Conservation (phyloP, 1,140 invertebrate species). For the Saxidomus purpurata region DNA sequence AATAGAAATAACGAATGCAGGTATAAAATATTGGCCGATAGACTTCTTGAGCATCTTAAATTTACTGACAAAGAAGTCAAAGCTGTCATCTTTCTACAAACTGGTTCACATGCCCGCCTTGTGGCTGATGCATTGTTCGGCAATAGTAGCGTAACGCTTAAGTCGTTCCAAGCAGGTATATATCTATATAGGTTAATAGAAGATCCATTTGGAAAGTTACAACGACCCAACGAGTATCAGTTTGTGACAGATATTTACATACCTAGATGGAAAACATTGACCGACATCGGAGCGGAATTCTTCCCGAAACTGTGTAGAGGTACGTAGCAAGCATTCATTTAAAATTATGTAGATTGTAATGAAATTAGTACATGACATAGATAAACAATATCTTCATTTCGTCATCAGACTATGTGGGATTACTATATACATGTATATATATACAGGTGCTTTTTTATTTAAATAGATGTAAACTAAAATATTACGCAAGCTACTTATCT, state of each 20-base stretch:
- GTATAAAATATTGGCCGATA: background rate
- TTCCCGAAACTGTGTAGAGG: background rate
- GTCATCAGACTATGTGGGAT: no score
- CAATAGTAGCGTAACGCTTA: background rate
- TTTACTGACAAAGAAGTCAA: background rate
- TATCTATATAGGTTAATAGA: background rate
- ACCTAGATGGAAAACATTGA: background rate
- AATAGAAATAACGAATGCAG: no score
- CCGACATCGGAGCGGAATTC: background rate
- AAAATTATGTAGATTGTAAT: no score
- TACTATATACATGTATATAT: no score
- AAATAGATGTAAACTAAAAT: no score
- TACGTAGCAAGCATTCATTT: no score
- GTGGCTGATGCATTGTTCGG: background rate
- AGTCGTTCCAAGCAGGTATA: background rate
- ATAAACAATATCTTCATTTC: no score
- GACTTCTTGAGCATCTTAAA: background rate
- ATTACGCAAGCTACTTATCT: no score
- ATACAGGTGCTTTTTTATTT: no score
- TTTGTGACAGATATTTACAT: background rate
- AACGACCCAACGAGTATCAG: background rate
- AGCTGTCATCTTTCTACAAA: background rate
- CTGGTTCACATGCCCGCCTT: background rate
- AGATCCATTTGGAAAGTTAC: background rate
- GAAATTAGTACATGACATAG: no score